Percentiles rank a stretch among this genome's conserved stretches.
phyloP scores from a whole-genome alignment of 37 sponge, comb jelly and placozoan genomes.

The Halichondria panicea region DNA sequence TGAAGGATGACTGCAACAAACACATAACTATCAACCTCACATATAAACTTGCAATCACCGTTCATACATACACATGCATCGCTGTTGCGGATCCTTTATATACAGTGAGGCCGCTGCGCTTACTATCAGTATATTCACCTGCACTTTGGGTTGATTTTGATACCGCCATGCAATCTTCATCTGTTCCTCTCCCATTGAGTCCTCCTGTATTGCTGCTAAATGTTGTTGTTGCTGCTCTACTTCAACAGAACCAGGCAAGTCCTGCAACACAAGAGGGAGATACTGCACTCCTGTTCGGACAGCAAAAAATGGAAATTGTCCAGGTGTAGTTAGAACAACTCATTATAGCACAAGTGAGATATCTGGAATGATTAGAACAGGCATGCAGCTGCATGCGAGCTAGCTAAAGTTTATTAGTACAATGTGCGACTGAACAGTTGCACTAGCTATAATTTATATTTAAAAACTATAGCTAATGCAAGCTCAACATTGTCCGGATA shows the following conservation, averaged over 20 bases:
- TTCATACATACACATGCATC: background rate
- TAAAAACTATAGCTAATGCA: too few species aligned
- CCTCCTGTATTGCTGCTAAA: background rate
- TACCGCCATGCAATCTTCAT: constrained; percentile 91
- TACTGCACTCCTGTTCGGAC: too few species aligned
- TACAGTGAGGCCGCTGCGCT: background rate
- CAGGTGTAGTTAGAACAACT: too few species aligned
- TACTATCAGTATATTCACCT: constrained; percentile 24
- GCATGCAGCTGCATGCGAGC: too few species aligned
- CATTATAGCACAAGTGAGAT: too few species aligned
- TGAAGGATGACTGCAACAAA: constrained; percentile 42
- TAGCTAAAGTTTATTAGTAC: too few species aligned
- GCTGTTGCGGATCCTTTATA: background rate
- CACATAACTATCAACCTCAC: background rate
- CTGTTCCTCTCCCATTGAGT: background rate
- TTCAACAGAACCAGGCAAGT: constrained; percentile 53
- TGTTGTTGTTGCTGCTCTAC: constrained; percentile 1
- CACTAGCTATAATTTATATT: too few species aligned
- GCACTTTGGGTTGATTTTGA: constrained; percentile 62
- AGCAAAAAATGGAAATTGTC: too few species aligned
- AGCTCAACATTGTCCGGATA: too few species aligned
- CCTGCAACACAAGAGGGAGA: too few species aligned
- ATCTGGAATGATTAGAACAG: too few species aligned
- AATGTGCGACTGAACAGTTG: too few species aligned
- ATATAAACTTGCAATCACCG: background rate